Evolutionary conservation across 92 coral and sea anemone species (phyloP).

Genomic region (Zoanthus sociatus): DNA sequence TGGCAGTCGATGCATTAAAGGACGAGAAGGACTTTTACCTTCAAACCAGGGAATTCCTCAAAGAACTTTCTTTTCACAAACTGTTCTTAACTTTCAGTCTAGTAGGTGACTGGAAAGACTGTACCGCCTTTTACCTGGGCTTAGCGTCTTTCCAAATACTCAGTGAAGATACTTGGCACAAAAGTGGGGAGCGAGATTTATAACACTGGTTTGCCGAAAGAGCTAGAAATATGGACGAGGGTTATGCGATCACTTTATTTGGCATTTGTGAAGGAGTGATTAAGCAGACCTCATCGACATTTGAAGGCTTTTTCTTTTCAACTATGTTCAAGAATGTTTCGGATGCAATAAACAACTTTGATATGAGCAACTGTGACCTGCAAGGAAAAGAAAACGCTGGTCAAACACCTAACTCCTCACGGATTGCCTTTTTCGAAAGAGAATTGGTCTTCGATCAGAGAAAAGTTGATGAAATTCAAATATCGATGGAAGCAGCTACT

Average conservation of each 20-base stretch:
- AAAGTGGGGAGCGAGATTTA: constrained; percentile 40
- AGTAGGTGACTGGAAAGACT: too few relatives aligned
- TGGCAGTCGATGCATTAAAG: constrained; percentile 9
- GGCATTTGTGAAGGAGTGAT: neutral
- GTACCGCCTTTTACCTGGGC: too few relatives aligned
- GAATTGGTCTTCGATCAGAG: too few relatives aligned
- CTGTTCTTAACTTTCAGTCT: too few relatives aligned
- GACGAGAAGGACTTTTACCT: constrained; percentile 4
- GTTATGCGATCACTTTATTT: neutral
- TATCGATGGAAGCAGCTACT: neutral
- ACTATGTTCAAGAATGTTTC: neutral
- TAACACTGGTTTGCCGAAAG: neutral
- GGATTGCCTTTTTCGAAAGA: too few relatives aligned
- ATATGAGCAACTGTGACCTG: too few relatives aligned
- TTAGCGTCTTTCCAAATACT: too few relatives aligned
- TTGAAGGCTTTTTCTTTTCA: neutral
- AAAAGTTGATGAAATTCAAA: too few relatives aligned
- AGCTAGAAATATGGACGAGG: neutral
- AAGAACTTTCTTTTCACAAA: too few relatives aligned
- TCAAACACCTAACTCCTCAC: too few relatives aligned
- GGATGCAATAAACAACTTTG: too few relatives aligned
- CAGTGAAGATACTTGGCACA: constrained; percentile 34
- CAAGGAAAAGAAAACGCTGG: too few relatives aligned
- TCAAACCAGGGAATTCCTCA: neutral
- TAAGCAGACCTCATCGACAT: constrained; percentile 7